These are phyloP conservation scores for Meleagris gallopavo DNA, from an alignment of 2,113 vertebrate genomes.

Conservation along the genomic window DNA sequence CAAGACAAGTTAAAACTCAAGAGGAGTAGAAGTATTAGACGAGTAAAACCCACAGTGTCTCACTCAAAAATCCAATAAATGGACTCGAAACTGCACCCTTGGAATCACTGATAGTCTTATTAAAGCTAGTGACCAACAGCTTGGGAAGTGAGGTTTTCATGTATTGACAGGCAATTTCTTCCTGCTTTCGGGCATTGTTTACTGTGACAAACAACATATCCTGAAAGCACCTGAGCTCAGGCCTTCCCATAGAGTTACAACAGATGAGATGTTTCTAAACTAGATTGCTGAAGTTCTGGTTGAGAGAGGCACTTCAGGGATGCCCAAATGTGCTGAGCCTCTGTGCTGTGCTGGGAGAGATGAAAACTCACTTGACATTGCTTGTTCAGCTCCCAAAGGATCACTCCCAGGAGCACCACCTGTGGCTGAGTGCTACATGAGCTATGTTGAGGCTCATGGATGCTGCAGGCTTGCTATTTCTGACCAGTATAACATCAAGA, in stretches of 20 bases:
- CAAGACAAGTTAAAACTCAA: not conserved
- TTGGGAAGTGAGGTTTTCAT: not conserved
- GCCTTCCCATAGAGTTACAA: not conserved
- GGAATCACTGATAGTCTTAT: not conserved
- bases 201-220: not conserved
- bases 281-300: not conserved
- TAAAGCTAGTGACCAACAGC: not conserved
- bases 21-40: not conserved
- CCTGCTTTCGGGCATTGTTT: not conserved
- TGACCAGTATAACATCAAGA: not conserved
- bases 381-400: not conserved
- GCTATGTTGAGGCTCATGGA: not conserved
- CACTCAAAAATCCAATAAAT: not conserved
- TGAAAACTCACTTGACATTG: not conserved
- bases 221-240: not conserved
- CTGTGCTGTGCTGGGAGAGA: not conserved
- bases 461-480: not conserved
- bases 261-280: not conserved
- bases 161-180: not conserved
- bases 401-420: not conserved
- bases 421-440: not conserved
- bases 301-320: not conserved
- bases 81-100: not conserved
- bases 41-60: not conserved
- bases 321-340: not conserved